Percentiles rank a stretch among this genome's conserved stretches.
phyloP scores from a whole-genome alignment of 2,113 vertebrate species.

The Crotalus horridus region DNA sequence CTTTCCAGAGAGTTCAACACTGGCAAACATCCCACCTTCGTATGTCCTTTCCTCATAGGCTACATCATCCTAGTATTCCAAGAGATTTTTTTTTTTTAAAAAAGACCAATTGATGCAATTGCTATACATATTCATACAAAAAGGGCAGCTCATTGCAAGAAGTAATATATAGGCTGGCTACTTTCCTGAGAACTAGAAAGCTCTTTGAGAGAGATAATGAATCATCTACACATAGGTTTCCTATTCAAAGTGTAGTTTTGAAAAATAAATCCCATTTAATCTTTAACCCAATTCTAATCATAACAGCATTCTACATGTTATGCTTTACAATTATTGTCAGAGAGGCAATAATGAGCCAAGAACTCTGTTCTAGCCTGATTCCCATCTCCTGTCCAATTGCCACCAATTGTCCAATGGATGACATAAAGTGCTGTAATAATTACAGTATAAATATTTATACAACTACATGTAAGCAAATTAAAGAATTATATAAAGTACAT shows the following conservation, averaged over 20 bases:
- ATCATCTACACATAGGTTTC: not conserved
- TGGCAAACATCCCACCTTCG: constrained; percentile 77
- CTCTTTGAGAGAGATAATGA: not conserved
- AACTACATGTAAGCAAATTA: not conserved
- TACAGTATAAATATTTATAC: not conserved
- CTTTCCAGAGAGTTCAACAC: constrained; percentile 76
- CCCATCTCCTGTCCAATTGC: not conserved
- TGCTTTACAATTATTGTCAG: not conserved
- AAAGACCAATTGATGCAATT: not conserved
- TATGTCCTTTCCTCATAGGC: constrained; percentile 83
- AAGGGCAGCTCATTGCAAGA: not conserved
- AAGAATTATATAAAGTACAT: not conserved
- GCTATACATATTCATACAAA: not conserved
- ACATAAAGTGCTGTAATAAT: not conserved
- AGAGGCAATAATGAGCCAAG: not conserved
- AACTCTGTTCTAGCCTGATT: not conserved
- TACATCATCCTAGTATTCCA: constrained; percentile 74
- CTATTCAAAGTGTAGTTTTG: not conserved
- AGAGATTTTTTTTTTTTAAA: not conserved
- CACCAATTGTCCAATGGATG: not conserved
- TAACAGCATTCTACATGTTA: not conserved
- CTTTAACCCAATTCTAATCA: not conserved
- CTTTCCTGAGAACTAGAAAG: not conserved
- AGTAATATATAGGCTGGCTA: not conserved
- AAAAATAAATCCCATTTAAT: not conserved